These are phyloP conservation scores for Clarias batrachus DNA, from an alignment of 2,113 vertebrate genomes.

Conservation along the genomic window DNA sequence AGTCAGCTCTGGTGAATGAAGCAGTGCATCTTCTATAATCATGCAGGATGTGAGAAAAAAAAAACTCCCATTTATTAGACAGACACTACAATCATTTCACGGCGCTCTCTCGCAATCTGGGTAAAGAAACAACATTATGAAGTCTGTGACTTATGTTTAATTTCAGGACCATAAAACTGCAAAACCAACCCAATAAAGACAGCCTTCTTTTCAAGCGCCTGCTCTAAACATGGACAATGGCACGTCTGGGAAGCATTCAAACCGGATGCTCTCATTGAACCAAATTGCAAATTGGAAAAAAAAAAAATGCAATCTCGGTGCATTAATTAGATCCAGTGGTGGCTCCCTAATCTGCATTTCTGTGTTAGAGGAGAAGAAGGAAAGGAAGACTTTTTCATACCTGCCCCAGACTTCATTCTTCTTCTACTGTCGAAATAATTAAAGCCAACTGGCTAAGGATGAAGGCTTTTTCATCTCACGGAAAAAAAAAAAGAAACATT, in stretches of 20 bases:
- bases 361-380: neutral
- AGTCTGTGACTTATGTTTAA: neutral
- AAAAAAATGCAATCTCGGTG: neutral
- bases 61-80: constrained; percentile 29
- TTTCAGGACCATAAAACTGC: neutral
- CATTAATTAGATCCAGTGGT: constrained; percentile 7
- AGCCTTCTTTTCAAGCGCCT: constrained; percentile 14
- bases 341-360: neutral
- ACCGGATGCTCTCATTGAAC: constrained; percentile 19
- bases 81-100: neutral
- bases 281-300: neutral
- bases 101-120: neutral
- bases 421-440: neutral
- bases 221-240: constrained; percentile 30
- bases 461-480: constrained; percentile 1
- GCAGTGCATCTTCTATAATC: constrained; percentile 55
- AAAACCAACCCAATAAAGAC: constrained; percentile 30
- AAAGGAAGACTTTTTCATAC: neutral
- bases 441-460: constrained; percentile 10
- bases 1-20: constrained; percentile 45
- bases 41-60: constrained; percentile 9
- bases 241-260: constrained; percentile 17
- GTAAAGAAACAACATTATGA: neutral
- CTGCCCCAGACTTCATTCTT: constrained; percentile 11
- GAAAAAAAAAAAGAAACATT: neutral